A percentile compares a stretch with the other conserved stretches of the same genome.
Evolutionary conservation across 2,113 vertebrate genomes (phyloP).

Genomic region (Nettapus auritus): DNA sequence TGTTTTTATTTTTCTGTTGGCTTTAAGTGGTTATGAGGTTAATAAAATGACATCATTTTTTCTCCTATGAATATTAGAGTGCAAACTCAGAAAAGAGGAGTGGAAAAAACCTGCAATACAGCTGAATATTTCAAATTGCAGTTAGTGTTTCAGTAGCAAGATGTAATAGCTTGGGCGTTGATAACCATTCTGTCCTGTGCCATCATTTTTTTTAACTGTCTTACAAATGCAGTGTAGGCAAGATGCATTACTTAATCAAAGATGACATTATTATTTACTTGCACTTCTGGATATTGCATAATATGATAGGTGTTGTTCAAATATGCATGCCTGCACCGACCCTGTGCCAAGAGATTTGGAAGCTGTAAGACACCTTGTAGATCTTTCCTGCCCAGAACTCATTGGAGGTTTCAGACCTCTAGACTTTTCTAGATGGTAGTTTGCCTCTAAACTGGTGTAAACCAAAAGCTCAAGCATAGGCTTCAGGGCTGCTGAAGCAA

Average conservation of each 20-base stretch:
- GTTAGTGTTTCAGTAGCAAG: not conserved
- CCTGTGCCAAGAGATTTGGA: not conserved
- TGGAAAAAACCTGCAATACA: not conserved
- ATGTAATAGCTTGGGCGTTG: not conserved
- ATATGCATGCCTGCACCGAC: not conserved
- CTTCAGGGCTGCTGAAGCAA: not conserved
- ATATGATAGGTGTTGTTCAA: not conserved
- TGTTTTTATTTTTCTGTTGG: slow-evolving; percentile 53
- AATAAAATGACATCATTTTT: slow-evolving; percentile 49
- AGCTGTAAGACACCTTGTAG: not conserved
- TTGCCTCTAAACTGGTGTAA: not conserved
- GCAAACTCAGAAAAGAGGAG: not conserved
- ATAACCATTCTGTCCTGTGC: not conserved
- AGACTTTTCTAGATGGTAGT: not conserved
- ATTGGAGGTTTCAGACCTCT: not conserved
- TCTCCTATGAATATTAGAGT: not conserved
- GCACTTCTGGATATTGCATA: not conserved
- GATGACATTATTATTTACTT: not conserved
- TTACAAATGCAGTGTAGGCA: not conserved
- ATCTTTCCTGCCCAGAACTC: not conserved
- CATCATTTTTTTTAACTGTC: not conserved
- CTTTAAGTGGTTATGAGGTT: not conserved
- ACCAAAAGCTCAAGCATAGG: not conserved
- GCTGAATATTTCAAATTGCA: not conserved
- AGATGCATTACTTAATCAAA: not conserved